phyloP scores from a whole-genome alignment of 1,140 invertebrate genomes.

The Camponotus vicinus region DNA sequence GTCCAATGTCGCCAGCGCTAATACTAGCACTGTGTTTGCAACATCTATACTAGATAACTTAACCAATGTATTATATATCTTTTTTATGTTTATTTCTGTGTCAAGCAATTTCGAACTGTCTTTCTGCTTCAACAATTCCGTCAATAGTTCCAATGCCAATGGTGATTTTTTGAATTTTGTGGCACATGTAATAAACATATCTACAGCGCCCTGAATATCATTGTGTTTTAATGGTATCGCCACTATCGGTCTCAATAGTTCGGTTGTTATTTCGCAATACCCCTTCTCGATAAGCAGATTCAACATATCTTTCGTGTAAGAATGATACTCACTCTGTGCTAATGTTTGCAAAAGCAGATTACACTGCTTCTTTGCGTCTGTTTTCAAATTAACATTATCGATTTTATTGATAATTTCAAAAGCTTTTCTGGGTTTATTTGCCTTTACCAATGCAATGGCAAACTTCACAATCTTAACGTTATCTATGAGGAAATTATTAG shows the following conservation, averaged over 20 bases:
- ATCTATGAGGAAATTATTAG: constrained; percentile 86
- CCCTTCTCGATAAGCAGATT: constrained; percentile 82
- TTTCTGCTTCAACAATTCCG: constrained; percentile 80
- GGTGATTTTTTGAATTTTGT: constrained; percentile 86
- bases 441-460: constrained; percentile 85
- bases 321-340: constrained; percentile 76
- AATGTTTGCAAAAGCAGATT: constrained; percentile 85
- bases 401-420: constrained; percentile 83
- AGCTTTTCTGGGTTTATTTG: constrained; percentile 84
- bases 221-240: constrained; percentile 84
- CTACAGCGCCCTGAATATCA: constrained; percentile 84
- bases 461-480: constrained; percentile 87
- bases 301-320: constrained; percentile 83
- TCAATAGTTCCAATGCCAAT: constrained; percentile 87
- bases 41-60: constrained; percentile 80
- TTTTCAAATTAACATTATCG: constrained; percentile 77
- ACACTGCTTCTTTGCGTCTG: constrained; percentile 83
- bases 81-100: constrained; percentile 77
- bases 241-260: constrained; percentile 86
- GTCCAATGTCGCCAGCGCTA: constrained; percentile 58
- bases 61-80: constrained; percentile 80
- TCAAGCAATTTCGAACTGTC: constrained; percentile 68
- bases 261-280: constrained; percentile 85
- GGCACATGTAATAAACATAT: constrained; percentile 82
- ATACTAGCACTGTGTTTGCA: constrained; percentile 80